A percentile compares a stretch with the other conserved stretches of the same genome.
Conservation (phyloP, 2,113 vertebrate species). For the Brachypteracias leptosomus region DNA sequence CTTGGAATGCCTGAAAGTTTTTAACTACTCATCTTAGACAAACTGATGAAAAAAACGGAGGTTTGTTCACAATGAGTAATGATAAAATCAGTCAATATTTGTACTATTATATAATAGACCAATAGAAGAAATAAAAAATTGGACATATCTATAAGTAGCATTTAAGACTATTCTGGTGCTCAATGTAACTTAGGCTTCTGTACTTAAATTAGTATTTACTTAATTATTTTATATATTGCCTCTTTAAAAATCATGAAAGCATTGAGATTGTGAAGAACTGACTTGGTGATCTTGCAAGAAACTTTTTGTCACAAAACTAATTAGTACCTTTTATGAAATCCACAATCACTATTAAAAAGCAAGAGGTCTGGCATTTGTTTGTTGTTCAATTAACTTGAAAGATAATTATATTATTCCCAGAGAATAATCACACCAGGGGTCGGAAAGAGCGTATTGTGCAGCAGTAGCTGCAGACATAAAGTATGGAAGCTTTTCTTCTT, state of each 20-base stretch:
- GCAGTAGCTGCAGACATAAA: background rate
- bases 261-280: background rate
- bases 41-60: background rate
- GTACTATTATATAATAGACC: background rate
- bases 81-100: background rate
- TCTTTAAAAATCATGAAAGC: background rate
- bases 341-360: constrained; percentile 56
- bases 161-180: background rate
- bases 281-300: background rate
- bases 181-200: background rate
- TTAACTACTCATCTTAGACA: background rate
- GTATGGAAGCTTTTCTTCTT: constrained; percentile 14
- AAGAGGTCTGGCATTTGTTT: background rate
- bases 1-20: background rate
- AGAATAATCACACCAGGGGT: background rate
- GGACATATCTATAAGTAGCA: background rate
- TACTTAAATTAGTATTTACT: background rate
- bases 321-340: constrained; percentile 23
- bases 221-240: background rate
- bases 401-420: background rate
- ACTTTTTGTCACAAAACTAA: background rate
- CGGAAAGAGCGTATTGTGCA: background rate
- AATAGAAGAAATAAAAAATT: background rate
- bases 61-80: background rate
- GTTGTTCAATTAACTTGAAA: background rate